Conservation (phyloP, 2,888 invertebrate genomes). For the Plebejus anna region DNA sequence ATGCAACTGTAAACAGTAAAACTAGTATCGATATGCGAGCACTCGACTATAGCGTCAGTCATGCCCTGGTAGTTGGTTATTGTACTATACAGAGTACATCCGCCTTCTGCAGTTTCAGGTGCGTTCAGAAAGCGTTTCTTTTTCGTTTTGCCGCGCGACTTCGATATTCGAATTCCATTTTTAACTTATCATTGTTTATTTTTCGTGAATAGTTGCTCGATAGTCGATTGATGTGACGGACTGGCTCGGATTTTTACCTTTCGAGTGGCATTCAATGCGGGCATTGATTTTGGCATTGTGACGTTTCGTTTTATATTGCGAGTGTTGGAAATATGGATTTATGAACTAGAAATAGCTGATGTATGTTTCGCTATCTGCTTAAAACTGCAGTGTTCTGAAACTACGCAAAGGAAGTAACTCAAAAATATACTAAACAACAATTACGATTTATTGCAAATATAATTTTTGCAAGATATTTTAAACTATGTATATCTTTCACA, state of each 20-base stretch:
- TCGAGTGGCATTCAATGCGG: constrained; percentile 7
- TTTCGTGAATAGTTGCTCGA: constrained; percentile 12
- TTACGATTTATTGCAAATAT: no score
- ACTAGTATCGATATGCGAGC: constrained; percentile 37
- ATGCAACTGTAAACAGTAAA: background rate
- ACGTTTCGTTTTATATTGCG: background rate
- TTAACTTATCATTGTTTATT: constrained; percentile 25
- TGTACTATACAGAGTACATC: constrained; percentile 47
- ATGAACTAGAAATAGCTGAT: background rate
- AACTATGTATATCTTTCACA: no score
- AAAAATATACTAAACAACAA: no score
- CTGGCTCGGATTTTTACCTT: background rate
- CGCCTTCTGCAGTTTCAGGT: constrained; percentile 59
- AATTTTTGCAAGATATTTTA: no score
- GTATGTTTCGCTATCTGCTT: background rate
- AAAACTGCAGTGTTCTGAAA: no score
- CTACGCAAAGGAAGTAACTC: no score
- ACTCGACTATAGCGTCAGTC: constrained; percentile 59
- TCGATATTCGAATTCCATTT: constrained; percentile 35
- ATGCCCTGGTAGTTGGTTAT: constrained; percentile 45
- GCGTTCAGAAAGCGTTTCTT: constrained; percentile 52
- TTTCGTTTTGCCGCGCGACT: constrained; percentile 50
- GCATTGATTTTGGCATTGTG: background rate
- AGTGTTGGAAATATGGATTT: background rate
- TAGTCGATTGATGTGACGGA: background rate